Evolutionary conservation across 2,797 vertebrate genomes (phyloP).

Genomic region (Lateolabrax maculatus): DNA sequence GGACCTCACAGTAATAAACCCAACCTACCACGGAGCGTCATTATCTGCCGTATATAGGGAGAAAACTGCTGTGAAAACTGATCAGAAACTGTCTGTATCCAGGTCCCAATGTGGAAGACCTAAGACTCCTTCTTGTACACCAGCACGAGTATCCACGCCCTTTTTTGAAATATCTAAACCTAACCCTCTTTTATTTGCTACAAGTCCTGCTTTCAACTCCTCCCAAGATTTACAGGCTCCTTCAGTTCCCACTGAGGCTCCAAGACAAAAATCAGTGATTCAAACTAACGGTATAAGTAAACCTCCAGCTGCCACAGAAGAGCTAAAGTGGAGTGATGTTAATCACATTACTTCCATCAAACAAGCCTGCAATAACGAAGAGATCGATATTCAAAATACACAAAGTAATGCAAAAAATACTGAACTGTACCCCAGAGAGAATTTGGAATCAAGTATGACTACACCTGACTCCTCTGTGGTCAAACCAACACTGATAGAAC

Average conservation of each 20-base stretch:
- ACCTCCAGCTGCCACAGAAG: slow-evolving; percentile 31
- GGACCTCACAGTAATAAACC: slow-evolving; percentile 65
- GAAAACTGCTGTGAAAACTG: slow-evolving; percentile 51
- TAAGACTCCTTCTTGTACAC: slow-evolving; percentile 68
- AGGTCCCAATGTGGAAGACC: slow-evolving; percentile 65
- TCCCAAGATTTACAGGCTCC: slow-evolving; percentile 53
- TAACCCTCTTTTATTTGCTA: slow-evolving; percentile 74
- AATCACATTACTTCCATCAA: slow-evolving; percentile 32
- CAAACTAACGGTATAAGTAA: slow-evolving; percentile 32
- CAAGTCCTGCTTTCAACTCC: slow-evolving; percentile 66
- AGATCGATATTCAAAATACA: slow-evolving; percentile 50
- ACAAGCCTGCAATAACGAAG: slow-evolving; percentile 42
- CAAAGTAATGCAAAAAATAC: slow-evolving; percentile 42
- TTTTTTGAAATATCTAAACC: slow-evolving; percentile 81
- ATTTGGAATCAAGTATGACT: slow-evolving; percentile 23
- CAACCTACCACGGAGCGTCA: slow-evolving; percentile 49
- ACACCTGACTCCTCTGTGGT: slow-evolving; percentile 19
- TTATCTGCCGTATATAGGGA: slow-evolving; percentile 47
- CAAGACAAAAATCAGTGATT: slow-evolving; percentile 41
- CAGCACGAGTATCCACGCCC: slow-evolving; percentile 66
- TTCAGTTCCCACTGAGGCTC: slow-evolving; percentile 30
- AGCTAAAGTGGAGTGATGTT: slow-evolving; percentile 35
- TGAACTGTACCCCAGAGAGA: slow-evolving; percentile 56
- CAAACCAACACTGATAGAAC: slow-evolving; percentile 45
- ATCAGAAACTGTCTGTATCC: slow-evolving; percentile 52